These are phyloP conservation scores for Plecotus auritus DNA, from an alignment of 2,113 vertebrate genomes.

Conservation along the genomic window DNA sequence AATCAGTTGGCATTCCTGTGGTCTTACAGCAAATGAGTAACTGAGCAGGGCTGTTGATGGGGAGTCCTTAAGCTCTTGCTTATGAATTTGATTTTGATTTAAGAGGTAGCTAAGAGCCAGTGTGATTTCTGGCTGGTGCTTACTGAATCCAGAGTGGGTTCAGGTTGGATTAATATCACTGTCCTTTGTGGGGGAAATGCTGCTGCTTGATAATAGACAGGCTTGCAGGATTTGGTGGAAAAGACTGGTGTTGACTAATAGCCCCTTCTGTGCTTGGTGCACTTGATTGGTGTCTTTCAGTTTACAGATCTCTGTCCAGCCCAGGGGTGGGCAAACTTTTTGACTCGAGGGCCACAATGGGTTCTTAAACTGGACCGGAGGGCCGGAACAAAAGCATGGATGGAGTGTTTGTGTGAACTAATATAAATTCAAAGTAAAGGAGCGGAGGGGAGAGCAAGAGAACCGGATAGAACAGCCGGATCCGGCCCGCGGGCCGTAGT, in stretches of 20 bases:
- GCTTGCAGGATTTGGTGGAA: constrained; percentile 22
- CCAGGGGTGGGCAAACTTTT: too few species aligned
- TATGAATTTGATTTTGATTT: constrained; percentile 68
- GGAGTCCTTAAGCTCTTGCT: constrained; percentile 58
- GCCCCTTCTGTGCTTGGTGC: constrained; percentile 13
- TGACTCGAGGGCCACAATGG: too few species aligned
- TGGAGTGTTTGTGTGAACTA: too few species aligned
- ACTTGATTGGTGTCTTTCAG: background rate
- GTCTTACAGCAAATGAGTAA: constrained; percentile 32
- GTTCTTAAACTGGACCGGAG: too few species aligned
- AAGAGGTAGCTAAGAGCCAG: constrained; percentile 50
- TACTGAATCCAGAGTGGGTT: constrained; percentile 55
- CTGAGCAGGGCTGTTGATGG: background rate
- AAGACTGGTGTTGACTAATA: constrained; percentile 23
- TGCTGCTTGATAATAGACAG: constrained; percentile 49
- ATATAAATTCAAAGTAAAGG: too few species aligned
- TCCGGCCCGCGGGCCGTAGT: too few species aligned
- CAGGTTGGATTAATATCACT: constrained; percentile 36
- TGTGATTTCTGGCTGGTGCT: constrained; percentile 52
- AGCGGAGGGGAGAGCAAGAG: too few species aligned
- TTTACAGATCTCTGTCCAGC: constrained; percentile 2
- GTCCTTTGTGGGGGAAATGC: background rate
- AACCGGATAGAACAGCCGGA: too few species aligned
- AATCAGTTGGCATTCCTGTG: constrained; percentile 40
- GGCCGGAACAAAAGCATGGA: too few species aligned